Evolutionary conservation across 2,113 vertebrate genomes (phyloP).

Genomic region (Phyllostomus hastatus): DNA sequence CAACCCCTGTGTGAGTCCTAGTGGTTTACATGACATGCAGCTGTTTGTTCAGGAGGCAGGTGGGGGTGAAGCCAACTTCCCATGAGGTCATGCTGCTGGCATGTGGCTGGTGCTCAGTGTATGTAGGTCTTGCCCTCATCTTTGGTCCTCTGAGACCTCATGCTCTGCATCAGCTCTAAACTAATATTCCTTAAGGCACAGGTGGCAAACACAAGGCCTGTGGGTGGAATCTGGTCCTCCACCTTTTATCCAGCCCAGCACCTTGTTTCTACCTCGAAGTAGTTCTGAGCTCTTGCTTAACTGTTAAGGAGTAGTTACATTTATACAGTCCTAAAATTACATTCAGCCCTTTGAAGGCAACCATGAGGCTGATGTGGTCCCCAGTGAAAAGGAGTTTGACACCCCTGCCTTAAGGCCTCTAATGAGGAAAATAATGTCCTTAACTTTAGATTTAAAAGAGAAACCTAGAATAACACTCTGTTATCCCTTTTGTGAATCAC

Average conservation of each 20-base stretch:
- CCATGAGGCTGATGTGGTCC: too few relatives aligned
- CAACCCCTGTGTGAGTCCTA: rapidly evolving
- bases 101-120: background rate
- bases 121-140: background rate
- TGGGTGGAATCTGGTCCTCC: too few relatives aligned
- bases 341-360: too few relatives aligned
- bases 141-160: background rate
- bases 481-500: background rate
- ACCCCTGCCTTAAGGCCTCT: background rate
- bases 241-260: too few relatives aligned
- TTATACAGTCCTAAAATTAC: too few relatives aligned
- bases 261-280: too few relatives aligned
- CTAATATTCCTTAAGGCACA: too few relatives aligned
- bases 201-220: too few relatives aligned
- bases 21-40: background rate
- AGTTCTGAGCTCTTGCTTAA: too few relatives aligned
- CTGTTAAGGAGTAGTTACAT: too few relatives aligned
- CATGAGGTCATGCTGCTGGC: background rate
- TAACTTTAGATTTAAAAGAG: background rate
- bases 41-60: background rate
- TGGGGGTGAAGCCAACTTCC: background rate
- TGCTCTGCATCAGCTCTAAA: background rate
- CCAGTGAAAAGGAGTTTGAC: too few relatives aligned
- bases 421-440: background rate
- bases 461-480: background rate